Evolutionary conservation across 2,888 invertebrate species (phyloP).

Genomic region (Quadroppia sp.): DNA sequence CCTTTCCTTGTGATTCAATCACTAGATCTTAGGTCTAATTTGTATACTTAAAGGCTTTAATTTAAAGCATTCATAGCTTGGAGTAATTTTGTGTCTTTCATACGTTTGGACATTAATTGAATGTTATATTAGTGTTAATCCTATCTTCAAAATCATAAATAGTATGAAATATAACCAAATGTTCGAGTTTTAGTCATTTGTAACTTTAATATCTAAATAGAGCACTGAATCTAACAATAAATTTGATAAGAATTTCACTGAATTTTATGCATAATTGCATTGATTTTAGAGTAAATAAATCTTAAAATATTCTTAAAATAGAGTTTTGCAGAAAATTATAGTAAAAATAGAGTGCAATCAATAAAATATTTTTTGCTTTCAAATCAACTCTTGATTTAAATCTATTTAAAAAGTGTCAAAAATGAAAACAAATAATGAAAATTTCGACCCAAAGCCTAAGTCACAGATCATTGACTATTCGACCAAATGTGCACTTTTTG

Average conservation of each 20-base stretch:
- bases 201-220: conserved; percentile 4
- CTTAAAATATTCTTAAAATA: too few relatives aligned
- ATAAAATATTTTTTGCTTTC: too few relatives aligned
- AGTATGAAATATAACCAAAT: too few relatives aligned
- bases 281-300: background rate
- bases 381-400: background rate
- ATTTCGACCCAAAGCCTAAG: background rate
- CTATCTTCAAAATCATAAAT: background rate
- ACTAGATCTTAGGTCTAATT: too few relatives aligned
- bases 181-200: background rate
- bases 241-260: background rate
- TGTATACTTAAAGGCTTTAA: too few relatives aligned
- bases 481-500: conserved; percentile 12
- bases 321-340: too few relatives aligned
- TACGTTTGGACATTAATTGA: background rate
- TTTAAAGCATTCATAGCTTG: background rate
- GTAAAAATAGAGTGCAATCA: too few relatives aligned
- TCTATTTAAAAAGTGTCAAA: background rate
- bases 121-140: background rate
- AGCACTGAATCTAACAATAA: background rate
- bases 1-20: too few relatives aligned
- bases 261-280: background rate
- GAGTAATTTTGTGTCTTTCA: background rate
- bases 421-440: background rate
- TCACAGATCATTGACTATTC: conserved; percentile 6